These are phyloP conservation scores for Leptinotarsa defecta DNA, from an alignment of 1,140 invertebrate species.

Conservation along the genomic window DNA sequence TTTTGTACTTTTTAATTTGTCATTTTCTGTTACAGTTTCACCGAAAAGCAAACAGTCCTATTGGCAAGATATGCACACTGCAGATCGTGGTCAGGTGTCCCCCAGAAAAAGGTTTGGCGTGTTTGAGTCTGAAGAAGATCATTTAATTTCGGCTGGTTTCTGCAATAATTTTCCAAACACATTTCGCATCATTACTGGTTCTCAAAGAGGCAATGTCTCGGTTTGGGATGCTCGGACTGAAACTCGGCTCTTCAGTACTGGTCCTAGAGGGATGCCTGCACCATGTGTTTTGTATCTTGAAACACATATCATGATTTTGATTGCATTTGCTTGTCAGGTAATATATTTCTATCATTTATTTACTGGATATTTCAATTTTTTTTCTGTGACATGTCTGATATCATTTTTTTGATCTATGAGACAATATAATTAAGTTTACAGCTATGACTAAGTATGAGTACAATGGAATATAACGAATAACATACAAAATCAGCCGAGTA, in stretches of 20 bases:
- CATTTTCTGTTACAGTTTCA: constrained; percentile 25
- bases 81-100: constrained; percentile 25
- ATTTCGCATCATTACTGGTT: constrained; percentile 14
- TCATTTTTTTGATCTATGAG: not conserved
- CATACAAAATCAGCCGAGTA: too few species aligned
- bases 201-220: constrained; percentile 5
- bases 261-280: not conserved
- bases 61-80: constrained; percentile 33
- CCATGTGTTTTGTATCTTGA: constrained; percentile 19
- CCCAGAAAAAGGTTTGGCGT: constrained; percentile 21
- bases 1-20: not conserved
- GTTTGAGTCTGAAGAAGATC: not conserved
- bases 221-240: constrained; percentile 18
- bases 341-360: too few species aligned
- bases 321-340: constrained; percentile 7
- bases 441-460: too few species aligned
- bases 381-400: not conserved
- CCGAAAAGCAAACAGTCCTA: constrained; percentile 35
- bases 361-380: not conserved
- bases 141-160: constrained; percentile 25
- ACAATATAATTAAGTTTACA: too few species aligned
- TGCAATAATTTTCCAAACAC: constrained; percentile 14
- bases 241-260: constrained; percentile 3
- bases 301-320: not conserved
- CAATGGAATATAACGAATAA: too few species aligned